Evolutionary conservation across 2,797 vertebrate genomes (phyloP), one percentile per base, ranked within the genome.

Genomic region (Arnoldichthys spilopterus): DNA sequence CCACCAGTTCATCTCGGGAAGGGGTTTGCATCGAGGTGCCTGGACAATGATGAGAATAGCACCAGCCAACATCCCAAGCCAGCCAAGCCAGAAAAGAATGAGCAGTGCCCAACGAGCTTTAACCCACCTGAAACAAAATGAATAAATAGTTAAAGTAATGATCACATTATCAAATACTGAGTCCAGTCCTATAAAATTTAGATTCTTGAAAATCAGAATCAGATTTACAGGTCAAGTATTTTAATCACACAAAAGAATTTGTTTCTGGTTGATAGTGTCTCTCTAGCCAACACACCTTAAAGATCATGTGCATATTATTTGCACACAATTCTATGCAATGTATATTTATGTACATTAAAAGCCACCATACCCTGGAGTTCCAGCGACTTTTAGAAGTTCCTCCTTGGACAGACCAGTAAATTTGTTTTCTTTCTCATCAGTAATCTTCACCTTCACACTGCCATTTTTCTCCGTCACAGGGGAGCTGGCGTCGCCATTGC

Each of bases 321-420:
- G n/a, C n/a, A n/a, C n/a, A n/a, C n/a, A n/a, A n/a, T n/a, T n/a
- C n/a, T n/a, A n/a, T n/a, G n/a, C n/a, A n/a, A n/a, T n/a, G n/a
- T n/a, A n/a, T n/a, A n/a, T n/a, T n/a, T n/a, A n/a, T n/a, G n/a
- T 4, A 40, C 32, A 11, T 4, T 12, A 6, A 5, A 15, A 3
- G 0, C 1, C 4, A 5, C 1, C 89, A 86, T 83, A 94, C 88
- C 89, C 94, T 0, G 95, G 95, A 9, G 94, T 95, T 49, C 95
- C 92, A 0, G 96, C 96, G 53, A 96, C 95, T 81, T 91, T 85
- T 76, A 97, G 87, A 85, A 97, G 93, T 89, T 97, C 94, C 77
- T 97, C 96, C 24, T 97, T 97, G 74, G 85, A 94, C 71, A 97
- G 87, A 0, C 96, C 96, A 3, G 94, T 97, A 89, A 96, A 96